Percentiles rank a stretch among this genome's conserved stretches.
phyloP scores from a whole-genome alignment of 35 echinoderm and acorn worm genomes.

The Nesometra sesokonis region DNA sequence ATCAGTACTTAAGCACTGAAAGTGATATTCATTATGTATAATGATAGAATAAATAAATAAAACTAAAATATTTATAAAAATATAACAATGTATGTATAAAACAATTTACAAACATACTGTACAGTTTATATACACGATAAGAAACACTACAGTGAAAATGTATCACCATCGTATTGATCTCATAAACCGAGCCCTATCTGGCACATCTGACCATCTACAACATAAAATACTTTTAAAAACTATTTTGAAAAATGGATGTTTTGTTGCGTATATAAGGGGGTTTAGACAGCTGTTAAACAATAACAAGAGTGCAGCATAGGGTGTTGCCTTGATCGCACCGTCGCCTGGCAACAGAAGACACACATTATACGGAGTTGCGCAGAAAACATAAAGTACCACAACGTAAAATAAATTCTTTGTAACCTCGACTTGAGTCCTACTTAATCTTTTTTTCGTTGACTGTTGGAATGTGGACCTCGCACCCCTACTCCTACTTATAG shows the following conservation, averaged over 20 bases:
- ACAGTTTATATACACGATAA: no score
- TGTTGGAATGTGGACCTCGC: conserved; percentile 3
- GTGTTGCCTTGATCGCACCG: conserved; percentile 51
- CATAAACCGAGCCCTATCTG: conserved; percentile 18
- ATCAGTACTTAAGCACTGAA: no score
- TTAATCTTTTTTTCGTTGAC: background rate
- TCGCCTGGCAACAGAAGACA: conserved; percentile 65
- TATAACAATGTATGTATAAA: no score
- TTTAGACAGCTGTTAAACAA: conserved; percentile 72
- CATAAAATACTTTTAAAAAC: conserved; percentile 61
- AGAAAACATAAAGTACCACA: conserved; percentile 54
- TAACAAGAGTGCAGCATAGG: conserved; percentile 70
- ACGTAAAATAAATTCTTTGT: conserved; percentile 92
- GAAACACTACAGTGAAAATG: no score
- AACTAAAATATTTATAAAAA: no score
- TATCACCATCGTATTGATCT: background rate
- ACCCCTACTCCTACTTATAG: background rate
- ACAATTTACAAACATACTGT: no score
- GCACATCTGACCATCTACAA: conserved; percentile 44
- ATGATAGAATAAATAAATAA: no score
- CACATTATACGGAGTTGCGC: conserved; percentile 74
- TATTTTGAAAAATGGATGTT: conserved; percentile 75
- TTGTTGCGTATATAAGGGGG: conserved; percentile 76
- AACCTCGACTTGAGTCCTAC: conserved; percentile 31
- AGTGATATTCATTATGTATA: no score